Percentiles rank a stretch among this genome's conserved stretches.
These are phyloP conservation scores for Tamias sibiricus DNA, from an alignment of 2,113 vertebrate species.

Conservation along the genomic window DNA sequence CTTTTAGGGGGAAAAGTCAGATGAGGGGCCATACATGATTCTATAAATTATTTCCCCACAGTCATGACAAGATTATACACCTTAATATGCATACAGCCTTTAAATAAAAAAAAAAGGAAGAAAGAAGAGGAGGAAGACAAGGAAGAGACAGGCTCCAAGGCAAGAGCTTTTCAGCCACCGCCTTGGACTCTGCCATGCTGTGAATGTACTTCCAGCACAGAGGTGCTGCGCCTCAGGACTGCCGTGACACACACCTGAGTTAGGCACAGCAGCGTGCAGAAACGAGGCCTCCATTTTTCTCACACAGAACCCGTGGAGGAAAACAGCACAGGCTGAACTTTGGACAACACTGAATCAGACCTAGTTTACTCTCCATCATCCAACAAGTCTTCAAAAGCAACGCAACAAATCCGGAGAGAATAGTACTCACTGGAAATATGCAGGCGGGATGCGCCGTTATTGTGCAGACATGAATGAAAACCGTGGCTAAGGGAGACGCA, in stretches of 20 bases:
- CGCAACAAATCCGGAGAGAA: conserved; percentile 16
- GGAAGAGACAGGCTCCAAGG: background rate
- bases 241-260: background rate
- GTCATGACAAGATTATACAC: no score
- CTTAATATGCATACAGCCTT: no score
- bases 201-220: background rate
- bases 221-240: background rate
- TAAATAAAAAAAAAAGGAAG: no score
- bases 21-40: background rate
- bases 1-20: conserved; percentile 4
- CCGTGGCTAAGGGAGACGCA: background rate
- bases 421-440: background rate
- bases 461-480: conserved; percentile 45
- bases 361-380: conserved; percentile 68
- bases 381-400: conserved; percentile 68
- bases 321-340: conserved; percentile 58
- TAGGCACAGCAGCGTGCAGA: background rate
- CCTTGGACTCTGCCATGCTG: rapidly evolving
- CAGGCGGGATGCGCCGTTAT: background rate
- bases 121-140: background rate
- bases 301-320: conserved; percentile 67
- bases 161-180: background rate
- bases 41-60: no score
- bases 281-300: conserved; percentile 54
- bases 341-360: conserved; percentile 65